phyloP scores from a whole-genome alignment of 1,140 invertebrate species.

The Drosophila varians region DNA sequence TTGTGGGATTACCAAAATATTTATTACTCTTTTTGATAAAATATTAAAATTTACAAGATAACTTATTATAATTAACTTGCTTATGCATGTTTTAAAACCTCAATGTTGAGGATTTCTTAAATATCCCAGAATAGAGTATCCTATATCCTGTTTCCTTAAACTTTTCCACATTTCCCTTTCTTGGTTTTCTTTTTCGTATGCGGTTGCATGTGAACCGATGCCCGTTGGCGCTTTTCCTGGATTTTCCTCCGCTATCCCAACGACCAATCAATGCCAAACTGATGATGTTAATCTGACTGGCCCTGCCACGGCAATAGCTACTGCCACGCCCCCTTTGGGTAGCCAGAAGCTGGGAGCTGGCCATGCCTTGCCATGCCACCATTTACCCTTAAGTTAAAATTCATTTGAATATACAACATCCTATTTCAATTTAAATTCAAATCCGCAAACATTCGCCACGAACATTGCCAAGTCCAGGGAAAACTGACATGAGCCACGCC shows the following conservation, averaged over 20 bases:
- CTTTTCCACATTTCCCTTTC: slow-evolving; percentile 3
- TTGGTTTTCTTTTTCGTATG: slow-evolving; percentile 51
- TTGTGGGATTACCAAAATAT: neutral
- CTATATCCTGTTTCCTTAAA: neutral
- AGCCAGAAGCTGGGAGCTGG: slow-evolving; percentile 14
- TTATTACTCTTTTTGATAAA: slow-evolving; percentile 6
- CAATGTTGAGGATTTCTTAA: too few species aligned
- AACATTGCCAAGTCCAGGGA: slow-evolving; percentile 65
- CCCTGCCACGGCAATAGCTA: slow-evolving; percentile 31
- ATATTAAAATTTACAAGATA: neutral
- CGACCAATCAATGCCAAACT: slow-evolving; percentile 83
- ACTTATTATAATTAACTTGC: too few species aligned
- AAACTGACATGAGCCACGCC: slow-evolving; percentile 74
- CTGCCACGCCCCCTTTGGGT: slow-evolving; percentile 26
- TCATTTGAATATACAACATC: slow-evolving; percentile 83
- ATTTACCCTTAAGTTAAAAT: slow-evolving; percentile 83
- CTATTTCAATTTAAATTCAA: slow-evolving; percentile 84
- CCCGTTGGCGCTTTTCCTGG: slow-evolving; percentile 56
- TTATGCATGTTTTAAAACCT: too few species aligned
- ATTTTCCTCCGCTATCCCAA: slow-evolving; percentile 66
- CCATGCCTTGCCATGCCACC: neutral
- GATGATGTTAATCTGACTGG: slow-evolving; percentile 82
- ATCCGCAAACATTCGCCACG: slow-evolving; percentile 82
- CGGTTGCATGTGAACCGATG: slow-evolving; percentile 64
- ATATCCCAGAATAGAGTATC: slow-evolving; percentile 4